These are phyloP conservation scores for Tinea trinotella DNA, from an alignment of 2,888 invertebrate species.

Conservation along the genomic window DNA sequence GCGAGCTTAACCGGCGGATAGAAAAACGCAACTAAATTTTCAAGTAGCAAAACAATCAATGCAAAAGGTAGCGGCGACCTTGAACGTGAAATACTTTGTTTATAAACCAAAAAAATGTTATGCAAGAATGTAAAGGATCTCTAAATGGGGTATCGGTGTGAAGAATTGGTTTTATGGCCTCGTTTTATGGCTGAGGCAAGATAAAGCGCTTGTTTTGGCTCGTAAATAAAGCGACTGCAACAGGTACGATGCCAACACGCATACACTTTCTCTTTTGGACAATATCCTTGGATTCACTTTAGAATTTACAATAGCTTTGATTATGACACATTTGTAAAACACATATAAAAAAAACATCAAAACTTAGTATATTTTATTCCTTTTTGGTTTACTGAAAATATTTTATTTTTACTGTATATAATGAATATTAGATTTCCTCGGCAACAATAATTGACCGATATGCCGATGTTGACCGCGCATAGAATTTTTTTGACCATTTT, in stretches of 20 bases:
- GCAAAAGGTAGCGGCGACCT: constrained; percentile 43
- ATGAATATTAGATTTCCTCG: too few relatives aligned
- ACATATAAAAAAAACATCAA: neutral
- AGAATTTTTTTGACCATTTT: too few relatives aligned
- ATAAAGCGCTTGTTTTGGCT: constrained; percentile 71
- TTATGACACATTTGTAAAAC: neutral
- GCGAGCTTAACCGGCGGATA: constrained; percentile 7
- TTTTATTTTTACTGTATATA: too few relatives aligned
- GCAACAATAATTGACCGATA: too few relatives aligned
- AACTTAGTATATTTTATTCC: too few relatives aligned
- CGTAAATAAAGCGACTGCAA: constrained; percentile 68
- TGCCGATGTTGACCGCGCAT: too few relatives aligned
- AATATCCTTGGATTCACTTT: constrained; percentile 2
- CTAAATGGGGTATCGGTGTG: constrained; percentile 45
- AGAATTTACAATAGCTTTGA: constrained; percentile 4
- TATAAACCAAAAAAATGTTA: constrained; percentile 67
- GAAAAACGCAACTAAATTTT: constrained; percentile 16
- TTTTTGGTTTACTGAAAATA: too few relatives aligned
- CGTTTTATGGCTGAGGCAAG: constrained; percentile 62
- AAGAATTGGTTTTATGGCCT: constrained; percentile 63
- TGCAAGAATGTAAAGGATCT: constrained; percentile 42
- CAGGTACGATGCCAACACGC: constrained; percentile 66
- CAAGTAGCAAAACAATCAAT: constrained; percentile 13
- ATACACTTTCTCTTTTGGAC: constrained; percentile 56
- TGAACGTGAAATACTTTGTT: constrained; percentile 54